Base-by-base conservation (phyloP, 2,888 invertebrate genomes). In the Drosophila meridionalis region DNA sequence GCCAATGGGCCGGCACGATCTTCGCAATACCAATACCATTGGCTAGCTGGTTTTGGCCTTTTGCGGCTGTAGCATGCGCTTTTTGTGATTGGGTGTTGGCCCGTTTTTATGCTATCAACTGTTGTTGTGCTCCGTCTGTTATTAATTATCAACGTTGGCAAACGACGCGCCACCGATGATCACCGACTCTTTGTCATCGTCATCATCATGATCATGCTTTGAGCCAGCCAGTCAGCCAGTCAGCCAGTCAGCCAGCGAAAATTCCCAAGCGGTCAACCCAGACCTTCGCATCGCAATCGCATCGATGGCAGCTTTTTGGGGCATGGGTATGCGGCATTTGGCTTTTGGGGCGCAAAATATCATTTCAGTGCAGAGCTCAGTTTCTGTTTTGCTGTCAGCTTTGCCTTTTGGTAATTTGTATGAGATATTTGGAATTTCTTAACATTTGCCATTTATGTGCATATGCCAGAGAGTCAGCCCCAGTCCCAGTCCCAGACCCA, bases 361-460 rank as follows among this genome's bases (percentile, higher is more conserved):
- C 89, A 89, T 88, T 86, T 86, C 84, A 78, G 78, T 73, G 61
- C 38, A 66, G 52, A 59, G 36, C 34, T 59, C 55, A 36, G 63
- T 69, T 71, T 74, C 52, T 72, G 64, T 61, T 57, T 61, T 57
- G 47, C 38, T 61, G 59, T 60, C 48, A 47, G 68, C 53, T 60
- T 63, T 71, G 68, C 63, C 69, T 88, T 88, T 80, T 87, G 78
- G 87, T 82, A 89, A 87, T 87, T 87, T 87, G 89, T 87, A 87
- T 84, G 87, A 78, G 85, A 87, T 87, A 76, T 89, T 89, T 84
- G 70, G 77, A 81, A 87, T 89, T 78, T 72, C 82, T 78, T 9
- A 79, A 64, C 75, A 63, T 75, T 79, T 73, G 82, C 89, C 87
- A 87, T 88, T 82, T 87, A 87, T 88, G 86, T 87, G 72, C 68